Percentiles rank a stretch among this genome's conserved stretches.
phyloP scores from a whole-genome alignment of 2,888 invertebrate genomes.

The Parnassius apollo region DNA sequence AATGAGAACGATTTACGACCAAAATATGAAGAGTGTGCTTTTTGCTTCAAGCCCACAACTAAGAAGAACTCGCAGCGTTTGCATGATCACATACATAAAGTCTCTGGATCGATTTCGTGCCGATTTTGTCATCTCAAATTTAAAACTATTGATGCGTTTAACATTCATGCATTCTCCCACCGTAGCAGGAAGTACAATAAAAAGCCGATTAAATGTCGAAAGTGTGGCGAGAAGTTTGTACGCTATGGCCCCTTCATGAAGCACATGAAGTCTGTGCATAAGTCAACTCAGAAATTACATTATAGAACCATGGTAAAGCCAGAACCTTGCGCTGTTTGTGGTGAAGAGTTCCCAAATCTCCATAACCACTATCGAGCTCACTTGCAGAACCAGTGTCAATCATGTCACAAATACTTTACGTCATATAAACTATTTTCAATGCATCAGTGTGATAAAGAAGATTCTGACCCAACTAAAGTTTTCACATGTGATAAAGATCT shows the following conservation, averaged over 20 bases:
- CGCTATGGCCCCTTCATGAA: constrained; percentile 71
- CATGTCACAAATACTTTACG: constrained; percentile 69
- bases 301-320: constrained; percentile 67
- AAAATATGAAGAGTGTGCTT: constrained; percentile 67
- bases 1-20: constrained; percentile 39
- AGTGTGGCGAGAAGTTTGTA: constrained; percentile 68
- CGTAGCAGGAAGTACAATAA: constrained; percentile 70
- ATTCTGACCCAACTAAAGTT: constrained; percentile 63
- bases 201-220: constrained; percentile 68
- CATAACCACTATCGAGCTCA: constrained; percentile 84
- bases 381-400: constrained; percentile 77
- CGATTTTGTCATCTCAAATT: constrained; percentile 73
- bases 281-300: constrained; percentile 63
- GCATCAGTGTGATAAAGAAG: constrained; percentile 63
- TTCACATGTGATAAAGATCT: constrained; percentile 62
- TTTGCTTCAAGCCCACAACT: constrained; percentile 75
- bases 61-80: constrained; percentile 54
- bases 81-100: constrained; percentile 64
- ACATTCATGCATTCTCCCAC: constrained; percentile 74
- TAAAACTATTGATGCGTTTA: constrained; percentile 74
- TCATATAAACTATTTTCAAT: constrained; percentile 57
- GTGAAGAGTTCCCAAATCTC: constrained; percentile 80
- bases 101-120: constrained; percentile 72
- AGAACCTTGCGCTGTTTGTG: constrained; percentile 82
- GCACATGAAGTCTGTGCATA: constrained; percentile 67